phyloP scores from a whole-genome alignment of 2,113 vertebrate species.

The Ciconia boyciana region DNA sequence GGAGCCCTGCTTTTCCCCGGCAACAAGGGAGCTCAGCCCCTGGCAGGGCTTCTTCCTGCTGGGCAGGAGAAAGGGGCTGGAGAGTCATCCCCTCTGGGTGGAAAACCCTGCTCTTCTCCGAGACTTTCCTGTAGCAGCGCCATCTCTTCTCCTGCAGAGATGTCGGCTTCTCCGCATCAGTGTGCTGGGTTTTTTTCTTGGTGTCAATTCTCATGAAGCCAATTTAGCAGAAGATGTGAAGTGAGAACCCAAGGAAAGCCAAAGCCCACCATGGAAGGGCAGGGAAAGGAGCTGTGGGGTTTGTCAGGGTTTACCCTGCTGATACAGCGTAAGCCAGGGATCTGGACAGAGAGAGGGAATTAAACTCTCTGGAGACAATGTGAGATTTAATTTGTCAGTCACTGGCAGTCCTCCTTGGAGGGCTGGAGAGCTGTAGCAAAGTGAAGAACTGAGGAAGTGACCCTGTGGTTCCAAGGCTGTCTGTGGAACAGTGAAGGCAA shows the following conservation, averaged over 20 bases:
- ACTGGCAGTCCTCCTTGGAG: neutral
- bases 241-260: neutral
- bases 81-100: neutral
- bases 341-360: neutral
- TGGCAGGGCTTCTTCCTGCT: neutral
- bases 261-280: neutral
- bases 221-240: neutral
- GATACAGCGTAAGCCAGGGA: neutral
- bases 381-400: neutral
- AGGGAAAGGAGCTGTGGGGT: neutral
- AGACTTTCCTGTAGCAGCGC: neutral
- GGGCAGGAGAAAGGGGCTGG: neutral
- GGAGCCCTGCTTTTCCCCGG: accelerated
- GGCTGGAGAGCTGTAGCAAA: neutral
- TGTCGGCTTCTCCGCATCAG: accelerated
- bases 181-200: neutral
- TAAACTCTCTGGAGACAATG: neutral
- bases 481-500: neutral
- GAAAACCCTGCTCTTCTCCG: neutral
- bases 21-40: neutral
- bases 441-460: neutral
- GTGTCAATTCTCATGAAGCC: neutral
- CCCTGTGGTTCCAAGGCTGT: neutral
- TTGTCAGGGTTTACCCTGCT: neutral
- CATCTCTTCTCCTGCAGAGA: neutral